Percentiles rank a stretch among this genome's conserved stretches.
These are phyloP conservation scores for Microtus pennsylvanicus DNA, from an alignment of 2,113 vertebrate genomes.

Conservation along the genomic window DNA sequence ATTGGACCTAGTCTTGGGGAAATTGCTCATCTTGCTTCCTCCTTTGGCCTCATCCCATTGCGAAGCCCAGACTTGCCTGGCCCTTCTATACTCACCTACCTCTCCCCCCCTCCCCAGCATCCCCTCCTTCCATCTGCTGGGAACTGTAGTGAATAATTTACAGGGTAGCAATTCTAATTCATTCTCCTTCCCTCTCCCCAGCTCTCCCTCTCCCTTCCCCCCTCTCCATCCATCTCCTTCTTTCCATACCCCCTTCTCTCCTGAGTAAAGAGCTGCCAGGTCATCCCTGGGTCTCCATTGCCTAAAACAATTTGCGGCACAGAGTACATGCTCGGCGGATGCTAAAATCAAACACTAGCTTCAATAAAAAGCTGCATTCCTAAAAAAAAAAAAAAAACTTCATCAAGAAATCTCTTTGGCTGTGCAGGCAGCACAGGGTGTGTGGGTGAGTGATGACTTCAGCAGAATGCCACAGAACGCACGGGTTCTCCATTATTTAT, in stretches of 20 bases:
- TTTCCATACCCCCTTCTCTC: background rate
- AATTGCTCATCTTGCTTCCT: background rate
- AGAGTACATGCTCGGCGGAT: background rate
- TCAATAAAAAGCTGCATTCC: slow-evolving; percentile 19
- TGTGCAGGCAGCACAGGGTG: slow-evolving; percentile 53
- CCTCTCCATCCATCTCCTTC: background rate
- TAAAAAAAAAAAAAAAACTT: slow-evolving; percentile 19
- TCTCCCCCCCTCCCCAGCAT: background rate
- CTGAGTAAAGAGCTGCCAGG: background rate
- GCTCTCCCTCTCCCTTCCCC: background rate
- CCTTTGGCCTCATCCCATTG: background rate
- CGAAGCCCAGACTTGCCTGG: background rate
- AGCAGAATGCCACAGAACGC: slow-evolving; percentile 63
- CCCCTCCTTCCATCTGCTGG: background rate
- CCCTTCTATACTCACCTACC: background rate
- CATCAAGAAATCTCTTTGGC: slow-evolving; percentile 37
- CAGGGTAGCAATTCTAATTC: background rate
- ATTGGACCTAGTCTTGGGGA: background rate
- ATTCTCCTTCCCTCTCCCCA: background rate
- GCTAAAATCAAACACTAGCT: slow-evolving; percentile 9
- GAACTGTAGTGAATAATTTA: slow-evolving; percentile 15
- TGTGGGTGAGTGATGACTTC: slow-evolving; percentile 72
- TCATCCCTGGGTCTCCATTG: background rate
- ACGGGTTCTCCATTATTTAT: slow-evolving; percentile 72
- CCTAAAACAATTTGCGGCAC: background rate